Conservation (phyloP, 2,888 invertebrate genomes). For the Eristalis tenax region DNA sequence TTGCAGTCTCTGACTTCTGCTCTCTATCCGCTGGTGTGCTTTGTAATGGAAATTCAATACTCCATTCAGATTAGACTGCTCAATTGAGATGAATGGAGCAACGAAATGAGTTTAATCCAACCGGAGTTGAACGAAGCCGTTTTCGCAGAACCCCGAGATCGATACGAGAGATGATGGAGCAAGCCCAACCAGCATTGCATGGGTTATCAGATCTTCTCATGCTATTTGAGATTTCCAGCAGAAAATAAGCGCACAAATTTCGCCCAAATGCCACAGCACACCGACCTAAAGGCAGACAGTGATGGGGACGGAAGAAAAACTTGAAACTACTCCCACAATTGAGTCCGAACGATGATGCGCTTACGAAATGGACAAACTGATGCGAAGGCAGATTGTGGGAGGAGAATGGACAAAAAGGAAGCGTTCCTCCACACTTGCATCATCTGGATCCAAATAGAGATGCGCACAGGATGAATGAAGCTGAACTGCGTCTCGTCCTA, state of each 20-base stretch:
- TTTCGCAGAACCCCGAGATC: constrained; percentile 10
- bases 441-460: constrained; percentile 17
- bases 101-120: constrained; percentile 61
- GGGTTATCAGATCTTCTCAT: constrained; percentile 53
- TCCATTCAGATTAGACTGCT: constrained; percentile 67
- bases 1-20: constrained; percentile 33
- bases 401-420: not conserved
- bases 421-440: not conserved
- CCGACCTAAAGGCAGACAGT: not conserved
- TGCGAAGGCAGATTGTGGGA: not conserved
- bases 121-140: constrained; percentile 2
- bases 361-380: constrained; percentile 52
- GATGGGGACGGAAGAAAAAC: constrained; percentile 9
- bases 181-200: constrained; percentile 7
- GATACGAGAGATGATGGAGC: constrained; percentile 29
- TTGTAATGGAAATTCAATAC: constrained; percentile 71
- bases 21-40: not conserved
- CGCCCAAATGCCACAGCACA: constrained; percentile 13
- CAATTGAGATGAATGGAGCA: constrained; percentile 63
- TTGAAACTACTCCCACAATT: constrained; percentile 66
- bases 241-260: constrained; percentile 28
- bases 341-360: constrained; percentile 49
- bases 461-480: constrained; percentile 62
- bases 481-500: constrained; percentile 52
- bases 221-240: constrained; percentile 48